Evolutionary conservation across 2,888 invertebrate species (phyloP).

Genomic region (Oligia latruncula): DNA sequence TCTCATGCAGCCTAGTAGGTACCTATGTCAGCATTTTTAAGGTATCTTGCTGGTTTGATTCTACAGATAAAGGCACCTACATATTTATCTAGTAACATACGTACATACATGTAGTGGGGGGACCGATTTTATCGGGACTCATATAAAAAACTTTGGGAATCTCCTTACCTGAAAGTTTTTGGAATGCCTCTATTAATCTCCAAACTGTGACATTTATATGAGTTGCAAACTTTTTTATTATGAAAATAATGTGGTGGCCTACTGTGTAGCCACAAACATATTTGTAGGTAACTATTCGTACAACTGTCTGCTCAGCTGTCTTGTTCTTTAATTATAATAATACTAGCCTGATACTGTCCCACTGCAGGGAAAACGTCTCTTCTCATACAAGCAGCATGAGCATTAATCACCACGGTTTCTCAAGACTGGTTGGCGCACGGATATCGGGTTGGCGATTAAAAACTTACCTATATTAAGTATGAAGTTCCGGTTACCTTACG

Average conservation of each 20-base stretch:
- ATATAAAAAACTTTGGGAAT: slow-evolving; percentile 43
- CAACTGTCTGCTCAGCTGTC: background rate
- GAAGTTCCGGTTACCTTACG: background rate
- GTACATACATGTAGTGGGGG: background rate
- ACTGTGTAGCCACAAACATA: slow-evolving; percentile 27
- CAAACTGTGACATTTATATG: slow-evolving; percentile 56
- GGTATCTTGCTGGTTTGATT: background rate
- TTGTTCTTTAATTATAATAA: slow-evolving; percentile 1
- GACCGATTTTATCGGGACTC: slow-evolving; percentile 20
- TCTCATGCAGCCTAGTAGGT: background rate
- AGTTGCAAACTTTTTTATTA: slow-evolving; percentile 50
- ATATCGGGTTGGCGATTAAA: background rate
- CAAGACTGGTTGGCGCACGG: background rate
- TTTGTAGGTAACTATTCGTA: slow-evolving; percentile 9
- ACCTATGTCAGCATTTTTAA: background rate
- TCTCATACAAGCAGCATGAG: background rate
- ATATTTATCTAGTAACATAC: slow-evolving; percentile 5
- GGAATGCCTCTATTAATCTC: slow-evolving; percentile 56
- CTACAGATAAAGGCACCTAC: background rate
- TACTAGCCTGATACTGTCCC: background rate
- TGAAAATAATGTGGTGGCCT: slow-evolving; percentile 36
- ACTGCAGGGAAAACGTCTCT: background rate
- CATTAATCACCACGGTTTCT: background rate
- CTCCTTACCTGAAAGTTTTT: slow-evolving; percentile 38
- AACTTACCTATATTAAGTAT: background rate